Base-by-base conservation (phyloP, 1,140 invertebrate genomes). In the Caerostris extrusa region DNA sequence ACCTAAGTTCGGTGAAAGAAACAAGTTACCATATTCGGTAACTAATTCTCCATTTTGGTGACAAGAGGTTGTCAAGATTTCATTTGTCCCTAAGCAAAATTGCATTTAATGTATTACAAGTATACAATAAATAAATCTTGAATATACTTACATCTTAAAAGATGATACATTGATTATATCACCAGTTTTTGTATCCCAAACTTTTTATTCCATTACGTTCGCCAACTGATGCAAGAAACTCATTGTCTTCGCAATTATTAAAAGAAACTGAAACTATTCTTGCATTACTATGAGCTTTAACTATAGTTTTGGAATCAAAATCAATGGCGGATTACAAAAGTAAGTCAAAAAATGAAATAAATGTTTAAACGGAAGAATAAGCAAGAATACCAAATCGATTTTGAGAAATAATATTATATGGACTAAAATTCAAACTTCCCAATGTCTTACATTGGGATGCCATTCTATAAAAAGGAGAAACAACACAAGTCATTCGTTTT, bases 181-280 rank as follows among this genome's bases (percentile, higher is more conserved):
- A 34, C 8, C 34, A 10, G 61, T 69, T 7, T 71, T n/a, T 3
- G 77, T 10, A 77, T 93, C 91, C 91, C 91, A 93, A 71, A 93
- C 34, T 93, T 93, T n/a, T 93, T 50, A 93, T 7, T 77, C 17
- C 55, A 34, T n/a, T 10, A 53, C 71, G n/a, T 8, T 93, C 91
- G 14, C 91, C 17, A 60, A 14, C 10, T 7, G 82, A 58, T 1
- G 83, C 91, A 57, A 93, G 50, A 56, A 93, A 17, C 6, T 93
- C 77, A 3, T 7, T 6, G 12, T 61, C 57, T 19, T 77, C 7
- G 55, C 50, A 7, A 58, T 93, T 93, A 17, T 17, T 58, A 87
- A 86, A 86, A 12, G 82, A 71, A 55, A 93, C 3, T 58, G n/a
- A 7, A 17, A 50, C 4, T 50, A 93, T 50, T 86, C 60, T 69